Evolutionary conservation across 1,140 invertebrate genomes (phyloP), one percentile per base, ranked within the genome.

Genomic region (Drosophila lacertosa): DNA sequence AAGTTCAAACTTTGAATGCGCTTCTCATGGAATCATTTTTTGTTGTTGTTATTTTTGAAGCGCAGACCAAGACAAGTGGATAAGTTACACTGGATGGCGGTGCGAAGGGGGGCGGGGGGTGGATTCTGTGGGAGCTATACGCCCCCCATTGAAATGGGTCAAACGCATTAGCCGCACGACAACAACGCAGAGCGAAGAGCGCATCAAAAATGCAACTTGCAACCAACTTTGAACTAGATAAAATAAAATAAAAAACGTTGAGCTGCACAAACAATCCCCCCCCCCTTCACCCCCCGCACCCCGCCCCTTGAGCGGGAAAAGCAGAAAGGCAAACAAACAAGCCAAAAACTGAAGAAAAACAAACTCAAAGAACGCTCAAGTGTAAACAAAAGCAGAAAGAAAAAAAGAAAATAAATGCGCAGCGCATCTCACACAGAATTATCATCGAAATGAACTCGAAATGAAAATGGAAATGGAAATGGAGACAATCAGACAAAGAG

Each of bases 1-100:
- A 88, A 86, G 81, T 86, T 88, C 62, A 88, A 82, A 86, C 83
- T 74, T 58, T 88, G 81, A 82, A 86, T 88, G 82, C 50, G 63
- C 77, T 88, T 81, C 81, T 88, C 82, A 86, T 82, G 74, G 47
- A 78, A 77, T 47, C 9, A 33, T 29, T 35, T 53, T 24, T 40
- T 55, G 6, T 20, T 35, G 3, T 20, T 37, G 7, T 20, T 32
- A n/a, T 55, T 50, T 58, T 29, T 42, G 45, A 39, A 42, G 32
- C 42, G 22, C 35, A 13, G 37, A 62, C 47, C 45, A 66, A 29
- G 26, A 20, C 44, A 40, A 16, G 58, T 70, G 58, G 18, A 13
- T 24, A 40, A 54, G 20, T 54, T 54, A 40, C 51, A 24, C n/a
- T 0, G 26, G 37, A 22, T 10, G 13, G 4, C 2, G 45, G 33